Conservation (phyloP, 2,888 invertebrate species). For the Oligia latruncula region DNA sequence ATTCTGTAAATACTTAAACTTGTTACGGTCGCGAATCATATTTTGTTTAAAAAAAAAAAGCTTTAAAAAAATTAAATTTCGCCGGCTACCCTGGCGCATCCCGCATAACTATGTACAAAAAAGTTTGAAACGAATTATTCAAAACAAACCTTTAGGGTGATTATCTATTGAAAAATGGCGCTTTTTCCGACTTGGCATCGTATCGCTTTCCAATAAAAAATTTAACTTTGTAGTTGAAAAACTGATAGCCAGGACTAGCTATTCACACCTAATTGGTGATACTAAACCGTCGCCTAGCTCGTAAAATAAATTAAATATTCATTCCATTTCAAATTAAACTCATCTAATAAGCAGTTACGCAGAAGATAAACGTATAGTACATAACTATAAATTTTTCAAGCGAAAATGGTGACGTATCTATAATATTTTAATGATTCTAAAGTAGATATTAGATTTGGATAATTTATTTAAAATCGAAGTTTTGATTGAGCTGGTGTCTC, state of each 20-base stretch:
- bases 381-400: constrained; percentile 49
- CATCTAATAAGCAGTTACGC: constrained; percentile 60
- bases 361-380: constrained; percentile 38
- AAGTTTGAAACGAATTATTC: too few species aligned
- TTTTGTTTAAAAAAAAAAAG: too few species aligned
- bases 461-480: constrained; percentile 43
- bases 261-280: constrained; percentile 46
- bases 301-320: constrained; percentile 54
- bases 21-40: too few species aligned
- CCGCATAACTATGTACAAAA: too few species aligned
- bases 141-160: too few species aligned
- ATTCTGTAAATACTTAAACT: too few species aligned
- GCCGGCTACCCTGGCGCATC: too few species aligned
- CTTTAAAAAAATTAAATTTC: too few species aligned
- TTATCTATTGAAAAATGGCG: background rate
- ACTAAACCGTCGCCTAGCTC: constrained; percentile 18
- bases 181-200: background rate
- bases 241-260: constrained; percentile 9
- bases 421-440: constrained; percentile 23
- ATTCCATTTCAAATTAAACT: constrained; percentile 56
- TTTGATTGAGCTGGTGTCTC: constrained; percentile 39
- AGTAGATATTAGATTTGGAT: constrained; percentile 42
- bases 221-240: constrained; percentile 14
- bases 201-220: constrained; percentile 19
- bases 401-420: constrained; percentile 32